A percentile compares a stretch with the other conserved stretches of the same genome.
These are phyloP conservation scores for Mesitornis unicolor DNA, from an alignment of 2,113 vertebrate species.

Conservation along the genomic window DNA sequence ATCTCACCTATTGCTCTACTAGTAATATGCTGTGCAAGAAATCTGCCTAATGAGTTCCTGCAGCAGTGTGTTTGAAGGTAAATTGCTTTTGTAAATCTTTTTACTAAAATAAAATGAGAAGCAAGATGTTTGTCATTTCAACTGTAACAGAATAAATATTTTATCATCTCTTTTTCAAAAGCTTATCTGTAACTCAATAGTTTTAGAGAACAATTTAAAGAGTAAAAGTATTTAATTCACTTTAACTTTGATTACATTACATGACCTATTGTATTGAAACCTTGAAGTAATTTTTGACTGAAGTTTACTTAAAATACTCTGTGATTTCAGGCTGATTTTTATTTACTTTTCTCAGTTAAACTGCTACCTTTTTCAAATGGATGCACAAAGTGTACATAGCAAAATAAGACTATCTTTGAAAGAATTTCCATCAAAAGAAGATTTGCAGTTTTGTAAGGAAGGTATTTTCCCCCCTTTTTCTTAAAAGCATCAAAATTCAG, in stretches of 20 bases:
- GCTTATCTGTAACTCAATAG: neutral
- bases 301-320: neutral
- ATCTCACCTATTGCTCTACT: slow-evolving; percentile 21
- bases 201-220: neutral
- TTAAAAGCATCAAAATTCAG: slow-evolving; percentile 24
- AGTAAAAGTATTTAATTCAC: neutral
- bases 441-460: neutral
- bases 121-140: slow-evolving; percentile 35
- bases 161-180: slow-evolving; percentile 27
- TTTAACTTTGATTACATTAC: neutral
- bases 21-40: slow-evolving; percentile 5
- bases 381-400: neutral
- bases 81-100: neutral
- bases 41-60: neutral
- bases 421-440: neutral
- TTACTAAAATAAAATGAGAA: slow-evolving; percentile 24
- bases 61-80: neutral
- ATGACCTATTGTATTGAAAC: neutral
- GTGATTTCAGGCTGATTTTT: neutral
- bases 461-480: neutral
- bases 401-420: neutral
- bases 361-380: neutral
- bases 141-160: slow-evolving; percentile 42
- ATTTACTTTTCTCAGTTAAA: neutral
- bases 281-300: neutral